Conservation (phyloP, 2,113 vertebrate species). For the Heterotis niloticus region DNA sequence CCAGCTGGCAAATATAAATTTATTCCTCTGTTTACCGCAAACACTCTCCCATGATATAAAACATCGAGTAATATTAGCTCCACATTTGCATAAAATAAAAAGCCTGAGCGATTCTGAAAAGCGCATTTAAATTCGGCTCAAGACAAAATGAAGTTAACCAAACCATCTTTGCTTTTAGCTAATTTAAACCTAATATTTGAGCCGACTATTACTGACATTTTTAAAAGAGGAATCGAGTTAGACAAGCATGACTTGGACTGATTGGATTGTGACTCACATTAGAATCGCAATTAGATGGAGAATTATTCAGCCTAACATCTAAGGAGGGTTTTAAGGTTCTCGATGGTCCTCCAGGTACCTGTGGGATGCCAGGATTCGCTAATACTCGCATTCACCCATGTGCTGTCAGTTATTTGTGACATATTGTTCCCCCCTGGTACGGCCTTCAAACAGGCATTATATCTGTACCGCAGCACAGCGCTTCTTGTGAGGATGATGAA, state of each 20-base stretch:
- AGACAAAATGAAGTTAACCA: not conserved
- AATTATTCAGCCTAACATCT: conserved; percentile 8
- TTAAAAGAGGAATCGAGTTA: not conserved
- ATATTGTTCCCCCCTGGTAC: not conserved
- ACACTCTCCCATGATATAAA: no score
- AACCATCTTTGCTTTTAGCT: not conserved
- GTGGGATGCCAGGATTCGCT: not conserved
- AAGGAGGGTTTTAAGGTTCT: conserved; percentile 21
- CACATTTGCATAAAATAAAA: no score
- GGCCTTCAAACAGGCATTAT: no score
- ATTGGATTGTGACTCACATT: conserved; percentile 29
- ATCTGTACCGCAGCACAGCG: no score
- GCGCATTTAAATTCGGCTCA: conserved; percentile 1
- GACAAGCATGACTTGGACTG: not conserved
- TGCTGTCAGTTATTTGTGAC: not conserved
- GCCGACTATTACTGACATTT: not conserved
- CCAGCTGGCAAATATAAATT: no score
- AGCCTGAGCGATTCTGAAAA: not conserved
- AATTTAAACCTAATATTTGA: not conserved
- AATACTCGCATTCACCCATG: conserved; percentile 2
- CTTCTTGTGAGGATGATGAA: no score
- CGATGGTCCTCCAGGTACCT: conserved; percentile 20
- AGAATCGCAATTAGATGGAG: conserved; percentile 16
- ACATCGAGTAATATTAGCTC: no score
- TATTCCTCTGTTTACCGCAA: no score